Conservation (phyloP, 2,797 vertebrate genomes). For the Rhynchonycteris naso region DNA sequence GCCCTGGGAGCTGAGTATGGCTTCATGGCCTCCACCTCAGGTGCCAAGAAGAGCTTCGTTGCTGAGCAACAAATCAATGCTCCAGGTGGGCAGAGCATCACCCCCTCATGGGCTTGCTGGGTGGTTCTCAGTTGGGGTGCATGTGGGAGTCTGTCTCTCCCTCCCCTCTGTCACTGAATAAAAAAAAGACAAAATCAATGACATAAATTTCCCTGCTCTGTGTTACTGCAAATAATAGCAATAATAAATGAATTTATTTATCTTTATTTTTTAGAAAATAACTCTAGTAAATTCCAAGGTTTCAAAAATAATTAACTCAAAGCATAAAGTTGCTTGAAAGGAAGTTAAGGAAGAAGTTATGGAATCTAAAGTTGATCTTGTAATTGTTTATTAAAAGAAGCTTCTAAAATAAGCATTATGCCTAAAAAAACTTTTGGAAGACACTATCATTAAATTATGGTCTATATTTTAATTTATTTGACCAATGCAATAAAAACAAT, state of each 20-base stretch:
- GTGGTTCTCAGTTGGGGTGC: too few relatives aligned
- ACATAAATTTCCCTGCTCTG: neutral
- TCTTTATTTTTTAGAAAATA: neutral
- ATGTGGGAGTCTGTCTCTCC: too few relatives aligned
- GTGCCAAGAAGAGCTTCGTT: too few relatives aligned
- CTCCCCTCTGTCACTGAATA: too few relatives aligned
- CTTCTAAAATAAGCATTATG: neutral
- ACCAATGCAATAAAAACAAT: neutral
- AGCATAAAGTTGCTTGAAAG: neutral
- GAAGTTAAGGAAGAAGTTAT: neutral
- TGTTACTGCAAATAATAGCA: neutral
- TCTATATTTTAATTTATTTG: neutral
- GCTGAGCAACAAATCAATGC: too few relatives aligned
- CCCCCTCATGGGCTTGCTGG: too few relatives aligned
- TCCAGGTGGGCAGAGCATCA: too few relatives aligned
- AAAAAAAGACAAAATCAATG: neutral
- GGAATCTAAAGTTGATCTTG: neutral
- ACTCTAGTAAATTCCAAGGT: neutral
- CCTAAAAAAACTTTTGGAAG: neutral
- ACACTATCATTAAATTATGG: neutral
- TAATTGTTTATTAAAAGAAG: neutral
- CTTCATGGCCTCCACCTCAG: too few relatives aligned
- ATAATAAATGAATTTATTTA: neutral
- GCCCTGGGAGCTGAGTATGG: too few relatives aligned
- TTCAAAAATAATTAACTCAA: slow-evolving; percentile 26